These are phyloP conservation scores for Aphidius ervi DNA, from an alignment of 1,140 invertebrate genomes.

Conservation along the genomic window DNA sequence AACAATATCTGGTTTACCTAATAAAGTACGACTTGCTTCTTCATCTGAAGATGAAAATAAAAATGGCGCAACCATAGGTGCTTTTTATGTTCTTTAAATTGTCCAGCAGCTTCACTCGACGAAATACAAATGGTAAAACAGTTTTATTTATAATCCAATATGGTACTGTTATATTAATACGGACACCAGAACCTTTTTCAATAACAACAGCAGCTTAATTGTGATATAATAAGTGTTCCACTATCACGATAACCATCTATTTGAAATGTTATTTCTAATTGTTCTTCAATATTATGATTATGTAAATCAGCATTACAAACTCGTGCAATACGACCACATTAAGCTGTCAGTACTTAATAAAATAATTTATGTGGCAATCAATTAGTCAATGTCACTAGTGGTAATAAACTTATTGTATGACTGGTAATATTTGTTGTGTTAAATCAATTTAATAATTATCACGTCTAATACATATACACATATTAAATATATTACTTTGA, in stretches of 20 bases:
- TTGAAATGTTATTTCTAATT: conserved; percentile 68
- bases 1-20: conserved; percentile 65
- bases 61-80: conserved; percentile 85
- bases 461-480: conserved; percentile 72
- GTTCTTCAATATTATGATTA: conserved; percentile 58
- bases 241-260: conserved; percentile 42
- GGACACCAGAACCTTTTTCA: conserved; percentile 49
- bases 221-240: conserved; percentile 53
- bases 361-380: conserved; percentile 70
- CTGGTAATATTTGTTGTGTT: conserved; percentile 60
- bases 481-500: conserved; percentile 55
- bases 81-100: conserved; percentile 91
- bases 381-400: conserved; percentile 78
- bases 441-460: conserved; percentile 74
- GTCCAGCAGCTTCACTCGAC: too few relatives aligned
- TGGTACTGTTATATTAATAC: conserved; percentile 76
- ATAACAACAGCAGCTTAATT: conserved; percentile 57
- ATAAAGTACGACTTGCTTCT: conserved; percentile 60
- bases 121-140: conserved; percentile 91
- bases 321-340: conserved; percentile 61
- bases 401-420: conserved; percentile 78
- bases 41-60: conserved; percentile 71
- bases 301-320: conserved; percentile 54
- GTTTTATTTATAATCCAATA: conserved; percentile 97
- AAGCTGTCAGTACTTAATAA: conserved; percentile 56